A percentile compares a stretch with the other conserved stretches of the same genome.
Conservation (phyloP, 2,888 invertebrate species). For the Harmothoe impar region DNA sequence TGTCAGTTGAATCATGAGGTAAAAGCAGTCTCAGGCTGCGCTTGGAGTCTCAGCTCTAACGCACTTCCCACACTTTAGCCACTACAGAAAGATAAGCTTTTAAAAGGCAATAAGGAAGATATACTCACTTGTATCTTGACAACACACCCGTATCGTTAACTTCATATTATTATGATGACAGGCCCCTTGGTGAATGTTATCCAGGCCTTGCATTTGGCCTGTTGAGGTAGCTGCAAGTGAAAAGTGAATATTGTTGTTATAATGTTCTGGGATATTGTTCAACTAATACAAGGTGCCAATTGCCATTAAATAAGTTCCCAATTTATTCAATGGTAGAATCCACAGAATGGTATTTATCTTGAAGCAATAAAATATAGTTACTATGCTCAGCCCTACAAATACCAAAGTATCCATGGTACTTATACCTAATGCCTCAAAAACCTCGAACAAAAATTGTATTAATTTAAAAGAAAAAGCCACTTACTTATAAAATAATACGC, state of each 20-base stretch:
- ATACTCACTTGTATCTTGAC: slow-evolving; percentile 61
- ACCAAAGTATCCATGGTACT: too few relatives aligned
- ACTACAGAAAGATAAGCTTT: not conserved
- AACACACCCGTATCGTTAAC: slow-evolving; percentile 67
- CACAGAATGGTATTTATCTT: too few relatives aligned
- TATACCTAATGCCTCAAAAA: too few relatives aligned
- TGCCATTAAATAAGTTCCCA: too few relatives aligned
- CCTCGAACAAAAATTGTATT: not conserved
- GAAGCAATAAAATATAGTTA: too few relatives aligned
- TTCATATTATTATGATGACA: slow-evolving; percentile 67
- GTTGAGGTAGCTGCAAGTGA: slow-evolving; percentile 67
- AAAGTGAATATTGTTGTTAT: not conserved
- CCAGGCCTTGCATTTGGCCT: slow-evolving; percentile 66
- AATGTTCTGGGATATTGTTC: too few relatives aligned
- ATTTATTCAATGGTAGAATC: too few relatives aligned
- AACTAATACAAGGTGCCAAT: too few relatives aligned
- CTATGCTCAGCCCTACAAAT: too few relatives aligned
- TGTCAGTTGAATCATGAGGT: slow-evolving; percentile 1
- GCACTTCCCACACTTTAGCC: slow-evolving; percentile 15
- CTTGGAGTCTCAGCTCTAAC: not conserved
- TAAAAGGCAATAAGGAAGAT: not conserved
- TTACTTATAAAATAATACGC: slow-evolving; percentile 70
- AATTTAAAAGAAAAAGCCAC: not conserved
- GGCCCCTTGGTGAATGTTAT: slow-evolving; percentile 65
- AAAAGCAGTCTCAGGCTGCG: not conserved